Evolutionary conservation across 2,113 vertebrate species (phyloP).

Genomic region (Theristicus caerulescens): DNA sequence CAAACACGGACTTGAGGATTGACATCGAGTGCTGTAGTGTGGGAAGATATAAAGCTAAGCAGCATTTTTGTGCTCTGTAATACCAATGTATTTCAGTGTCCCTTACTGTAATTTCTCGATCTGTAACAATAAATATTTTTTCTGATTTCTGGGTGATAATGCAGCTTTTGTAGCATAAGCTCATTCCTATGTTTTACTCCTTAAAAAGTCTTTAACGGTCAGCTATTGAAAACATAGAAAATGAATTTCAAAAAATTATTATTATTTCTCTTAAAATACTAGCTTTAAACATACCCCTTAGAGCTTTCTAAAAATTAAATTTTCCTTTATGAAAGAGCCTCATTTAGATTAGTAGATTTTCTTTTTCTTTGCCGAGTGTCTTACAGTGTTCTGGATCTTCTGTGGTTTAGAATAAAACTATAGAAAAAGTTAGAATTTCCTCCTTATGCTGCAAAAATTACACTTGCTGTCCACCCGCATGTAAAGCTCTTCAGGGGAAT

Average conservation of each 20-base stretch:
- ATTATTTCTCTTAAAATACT: neutral
- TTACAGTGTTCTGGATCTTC: neutral
- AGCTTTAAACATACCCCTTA: neutral
- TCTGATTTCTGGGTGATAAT: neutral
- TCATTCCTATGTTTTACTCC: rapidly evolving
- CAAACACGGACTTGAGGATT: neutral
- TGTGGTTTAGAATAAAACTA: neutral
- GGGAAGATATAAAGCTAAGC: neutral
- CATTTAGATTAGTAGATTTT: neutral
- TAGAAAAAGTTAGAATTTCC: neutral
- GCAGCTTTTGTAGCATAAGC: neutral
- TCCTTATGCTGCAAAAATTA: neutral
- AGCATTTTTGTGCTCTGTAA: neutral
- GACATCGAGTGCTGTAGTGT: neutral
- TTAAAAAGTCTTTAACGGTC: neutral
- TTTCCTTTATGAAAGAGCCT: neutral
- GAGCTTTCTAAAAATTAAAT: neutral
- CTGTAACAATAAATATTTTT: neutral
- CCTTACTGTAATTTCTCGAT: neutral
- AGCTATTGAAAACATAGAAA: neutral
- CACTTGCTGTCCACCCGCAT: neutral
- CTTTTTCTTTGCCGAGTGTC: neutral
- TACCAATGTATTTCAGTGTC: neutral
- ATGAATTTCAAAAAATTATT: neutral
- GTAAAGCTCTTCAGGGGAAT: neutral